Base-by-base conservation (phyloP, 2,888 invertebrate species). In the Antheraea assamensis region DNA sequence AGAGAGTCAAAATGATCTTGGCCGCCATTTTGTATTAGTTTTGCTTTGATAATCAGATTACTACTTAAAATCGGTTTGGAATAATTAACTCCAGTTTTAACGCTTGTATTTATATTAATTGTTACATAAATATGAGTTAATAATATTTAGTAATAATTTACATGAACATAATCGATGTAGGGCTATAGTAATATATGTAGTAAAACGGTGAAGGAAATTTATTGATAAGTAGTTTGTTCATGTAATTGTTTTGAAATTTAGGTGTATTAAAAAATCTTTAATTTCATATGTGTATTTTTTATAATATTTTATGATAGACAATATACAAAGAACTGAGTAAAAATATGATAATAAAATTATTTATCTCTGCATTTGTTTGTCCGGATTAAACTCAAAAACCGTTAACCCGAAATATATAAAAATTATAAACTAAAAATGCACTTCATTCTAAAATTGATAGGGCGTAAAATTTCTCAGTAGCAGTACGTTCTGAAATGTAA, bases 11-110 rank as follows among this genome's bases (percentile, higher is more conserved):
- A 27, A 73, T 42, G 31, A 71, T 24, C 27, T 74, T 75, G 68
- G 74, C 71, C 30, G 72, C 71, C 75, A 75, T 75, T 75, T 66
- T 75, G 35, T 47, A 30, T 71, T 49, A 21, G 35, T 21, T 21
- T 66, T 58, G 24, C 31, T 72, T 64, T 30, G 13, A 15, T 47
- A 49, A 55, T 5, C 35, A 3, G 10, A 27, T 55, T 70, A 24
- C 55, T 68, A 35, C 31, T 52, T 68, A 55, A n/a, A 68, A 70
- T 55, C 35, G 24, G n/a, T 35, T 68, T 72, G 35, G 52, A 68
- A 55, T 70, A 72, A n/a, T 21, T 42, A 49, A n/a, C 5, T 19
- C 49, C 21, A 58, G 10, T 24, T 42, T n/a, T 27, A 27, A 27
- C 66, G 55, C 35, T 31, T 24, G 61, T 64, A 64, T 64, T 17